phyloP scores from a whole-genome alignment of 1,140 invertebrate species.

The Heliothis virescens region DNA sequence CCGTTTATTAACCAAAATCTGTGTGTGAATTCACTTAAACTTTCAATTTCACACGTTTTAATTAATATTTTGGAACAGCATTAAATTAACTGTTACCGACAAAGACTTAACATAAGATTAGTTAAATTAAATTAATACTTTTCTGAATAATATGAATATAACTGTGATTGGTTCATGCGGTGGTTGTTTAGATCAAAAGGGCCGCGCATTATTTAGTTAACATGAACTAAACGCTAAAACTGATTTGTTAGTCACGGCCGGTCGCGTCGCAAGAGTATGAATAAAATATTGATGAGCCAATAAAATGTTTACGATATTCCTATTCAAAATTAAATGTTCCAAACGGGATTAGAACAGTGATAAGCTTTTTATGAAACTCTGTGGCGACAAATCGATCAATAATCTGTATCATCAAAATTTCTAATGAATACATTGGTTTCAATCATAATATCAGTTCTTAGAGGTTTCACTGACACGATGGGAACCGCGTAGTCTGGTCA shows the following conservation, averaged over 20 bases:
- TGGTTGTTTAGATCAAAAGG: constrained; percentile 42
- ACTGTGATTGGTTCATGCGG: constrained; percentile 38
- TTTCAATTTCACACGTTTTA: constrained; percentile 37
- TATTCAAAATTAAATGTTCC: constrained; percentile 30
- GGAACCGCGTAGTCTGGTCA: no score
- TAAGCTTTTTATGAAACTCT: constrained; percentile 30
- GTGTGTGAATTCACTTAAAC: constrained; percentile 38
- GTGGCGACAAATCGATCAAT: constrained; percentile 2
- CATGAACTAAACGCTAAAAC: constrained; percentile 47
- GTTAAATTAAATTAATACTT: constrained; percentile 45
- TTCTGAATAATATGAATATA: constrained; percentile 41
- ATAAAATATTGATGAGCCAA: constrained; percentile 50
- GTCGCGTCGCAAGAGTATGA: constrained; percentile 29
- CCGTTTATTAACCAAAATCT: constrained; percentile 15
- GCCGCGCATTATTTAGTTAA: constrained; percentile 42
- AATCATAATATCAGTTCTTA: neutral
- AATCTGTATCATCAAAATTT: neutral
- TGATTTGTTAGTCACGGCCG: constrained; percentile 49
- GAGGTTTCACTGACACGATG: no score
- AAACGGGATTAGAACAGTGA: constrained; percentile 33
- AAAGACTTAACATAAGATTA: constrained; percentile 43
- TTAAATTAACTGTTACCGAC: constrained; percentile 33
- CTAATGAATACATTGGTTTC: constrained; percentile 17
- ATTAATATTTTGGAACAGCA: constrained; percentile 43
- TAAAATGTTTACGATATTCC: constrained; percentile 37